phyloP scores from a whole-genome alignment of 2,113 vertebrate genomes.

The Romanogobio albipinnatus region DNA sequence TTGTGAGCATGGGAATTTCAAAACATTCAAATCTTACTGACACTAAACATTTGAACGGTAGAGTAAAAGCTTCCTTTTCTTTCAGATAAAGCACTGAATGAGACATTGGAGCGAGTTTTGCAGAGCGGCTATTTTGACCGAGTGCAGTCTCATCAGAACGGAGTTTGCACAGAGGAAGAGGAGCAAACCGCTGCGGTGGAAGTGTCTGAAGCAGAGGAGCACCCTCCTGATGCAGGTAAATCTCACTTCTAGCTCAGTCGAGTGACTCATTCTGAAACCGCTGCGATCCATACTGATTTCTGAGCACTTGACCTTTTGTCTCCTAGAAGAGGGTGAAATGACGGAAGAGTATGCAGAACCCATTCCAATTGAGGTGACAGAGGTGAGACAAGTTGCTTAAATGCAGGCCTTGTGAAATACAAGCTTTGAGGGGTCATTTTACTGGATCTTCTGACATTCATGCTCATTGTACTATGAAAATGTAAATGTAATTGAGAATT shows the following conservation, averaged over 20 bases:
- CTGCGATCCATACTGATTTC: slow-evolving; percentile 33
- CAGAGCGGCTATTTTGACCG: slow-evolving; percentile 93
- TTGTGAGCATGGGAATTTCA: not conserved
- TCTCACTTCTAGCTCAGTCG: not conserved
- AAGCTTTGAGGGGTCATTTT: not conserved
- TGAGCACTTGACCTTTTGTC: not conserved
- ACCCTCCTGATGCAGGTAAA: slow-evolving; percentile 83
- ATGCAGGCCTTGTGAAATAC: not conserved
- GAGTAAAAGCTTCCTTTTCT: not conserved
- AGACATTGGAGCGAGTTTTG: slow-evolving; percentile 88
- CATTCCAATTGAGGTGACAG: slow-evolving; percentile 90
- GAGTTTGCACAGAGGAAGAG: slow-evolving; percentile 87
- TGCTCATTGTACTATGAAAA: not conserved
- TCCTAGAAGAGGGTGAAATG: slow-evolving; percentile 83
- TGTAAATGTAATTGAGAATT: not conserved
- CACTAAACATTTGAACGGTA: not conserved
- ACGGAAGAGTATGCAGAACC: slow-evolving; percentile 90
- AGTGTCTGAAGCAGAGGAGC: slow-evolving; percentile 83
- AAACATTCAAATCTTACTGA: not conserved
- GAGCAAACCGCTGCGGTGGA: slow-evolving; percentile 69
- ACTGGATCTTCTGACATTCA: not conserved
- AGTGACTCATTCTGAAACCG: slow-evolving; percentile 25
- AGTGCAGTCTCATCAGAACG: slow-evolving; percentile 89
- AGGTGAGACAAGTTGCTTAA: slow-evolving; percentile 77
- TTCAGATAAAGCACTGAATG: slow-evolving; percentile 90